Evolutionary conservation across 2,888 invertebrate species (phyloP), one percentile per base, ranked within the genome.

Genomic region (Trachelus stipa): DNA sequence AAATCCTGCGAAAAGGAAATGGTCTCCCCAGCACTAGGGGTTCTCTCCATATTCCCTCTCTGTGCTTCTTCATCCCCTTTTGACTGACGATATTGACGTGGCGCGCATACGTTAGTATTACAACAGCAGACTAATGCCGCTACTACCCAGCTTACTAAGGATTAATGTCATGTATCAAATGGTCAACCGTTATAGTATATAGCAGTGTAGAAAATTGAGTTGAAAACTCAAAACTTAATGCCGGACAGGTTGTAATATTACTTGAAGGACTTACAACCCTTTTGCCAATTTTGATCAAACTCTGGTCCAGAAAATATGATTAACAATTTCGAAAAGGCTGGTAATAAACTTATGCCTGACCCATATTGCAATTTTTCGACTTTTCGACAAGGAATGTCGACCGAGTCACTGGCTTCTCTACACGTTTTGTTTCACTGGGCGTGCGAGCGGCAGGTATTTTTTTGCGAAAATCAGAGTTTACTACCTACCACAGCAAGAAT

Each of bases 381-480:
- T 56, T 56, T 56, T 23, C 56, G 15, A 2, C 23, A 9, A 23
- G 56, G 56, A 56, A 56, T 56, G 9, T 56, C 56, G 56, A 56
- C 56, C 9, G 56, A 23, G 56, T 56, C 56, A 56, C 23, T 56
- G 56, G 56, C 56, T 56, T 9, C 23, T 56, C 23, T 56, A 9
- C 23, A 56, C 2, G 56, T 56, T 23, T 56, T 56, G 56, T 56
- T 40, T 15, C 40, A 6, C 56, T 82, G 79, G 81, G 77, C 80
- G 83, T 76, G 77, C 81, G 56, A 56, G 56, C 23, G 23, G 82
- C 77, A 75, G 71, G 75, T 82, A 80, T 82, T 82, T 83, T 86
- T 87, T 88, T 84, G 86, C 88, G 89, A 90, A 91, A 90, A 90
- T 87, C 85, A 89, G 88, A 89, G 87, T 91, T 91, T 90, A 90